Evolutionary conservation across 2,888 invertebrate species (phyloP).

Genomic region (Fragum sueziense): DNA sequence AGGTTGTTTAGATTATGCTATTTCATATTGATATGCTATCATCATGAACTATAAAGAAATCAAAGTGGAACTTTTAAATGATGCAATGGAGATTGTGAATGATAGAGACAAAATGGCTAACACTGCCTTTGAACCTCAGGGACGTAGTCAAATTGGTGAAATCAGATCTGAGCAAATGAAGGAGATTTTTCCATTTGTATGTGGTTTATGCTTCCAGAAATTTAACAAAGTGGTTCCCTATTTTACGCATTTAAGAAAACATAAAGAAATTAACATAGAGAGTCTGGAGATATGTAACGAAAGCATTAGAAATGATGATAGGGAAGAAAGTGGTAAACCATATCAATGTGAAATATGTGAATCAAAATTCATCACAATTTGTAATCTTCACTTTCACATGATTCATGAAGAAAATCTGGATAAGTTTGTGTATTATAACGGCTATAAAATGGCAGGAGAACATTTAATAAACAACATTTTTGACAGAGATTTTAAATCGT

Average conservation of each 20-base stretch:
- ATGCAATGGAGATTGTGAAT: not conserved
- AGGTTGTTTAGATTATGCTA: no score
- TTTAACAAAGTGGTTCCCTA: not conserved
- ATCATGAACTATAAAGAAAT: not conserved
- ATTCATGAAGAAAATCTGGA: not conserved
- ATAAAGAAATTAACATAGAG: not conserved
- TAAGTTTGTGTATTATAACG: not conserved
- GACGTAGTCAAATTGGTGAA: not conserved
- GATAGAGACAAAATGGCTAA: not conserved
- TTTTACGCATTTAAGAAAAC: constrained; percentile 4
- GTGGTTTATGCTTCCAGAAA: constrained; percentile 7
- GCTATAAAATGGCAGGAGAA: not conserved
- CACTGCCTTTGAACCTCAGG: not conserved
- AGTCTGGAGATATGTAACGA: not conserved
- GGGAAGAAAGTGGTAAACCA: not conserved
- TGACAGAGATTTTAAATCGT: no score
- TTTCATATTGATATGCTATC: no score
- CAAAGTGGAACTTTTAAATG: not conserved
- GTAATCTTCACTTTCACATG: not conserved
- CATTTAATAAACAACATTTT: not conserved
- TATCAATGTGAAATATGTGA: not conserved
- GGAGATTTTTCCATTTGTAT: constrained; percentile 15
- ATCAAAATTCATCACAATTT: not conserved
- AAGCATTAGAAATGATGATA: not conserved
- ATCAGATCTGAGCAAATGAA: not conserved